These are phyloP conservation scores for Timema podura DNA, from an alignment of 2,888 invertebrate genomes.

Conservation along the genomic window DNA sequence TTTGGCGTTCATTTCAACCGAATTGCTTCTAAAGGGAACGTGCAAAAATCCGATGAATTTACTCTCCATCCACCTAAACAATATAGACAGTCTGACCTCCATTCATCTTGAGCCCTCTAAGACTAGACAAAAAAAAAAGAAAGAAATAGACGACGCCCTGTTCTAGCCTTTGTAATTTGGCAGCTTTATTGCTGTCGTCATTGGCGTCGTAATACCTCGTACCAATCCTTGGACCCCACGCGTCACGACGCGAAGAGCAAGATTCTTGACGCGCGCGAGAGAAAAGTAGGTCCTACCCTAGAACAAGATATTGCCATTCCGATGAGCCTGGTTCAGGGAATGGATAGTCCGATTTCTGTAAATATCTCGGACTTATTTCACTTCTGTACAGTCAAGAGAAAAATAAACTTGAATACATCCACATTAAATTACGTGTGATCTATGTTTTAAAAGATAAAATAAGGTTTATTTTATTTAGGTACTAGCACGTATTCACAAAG, in stretches of 20 bases:
- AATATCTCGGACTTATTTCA: no score
- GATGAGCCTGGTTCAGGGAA: background rate
- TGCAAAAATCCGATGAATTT: conserved; percentile 3
- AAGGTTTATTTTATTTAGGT: no score
- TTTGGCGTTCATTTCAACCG: background rate
- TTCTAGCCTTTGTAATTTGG: conserved; percentile 1
- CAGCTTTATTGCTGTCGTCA: conserved; percentile 16
- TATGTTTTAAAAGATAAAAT: no score
- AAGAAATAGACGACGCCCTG: no score
- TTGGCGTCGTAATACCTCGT: background rate
- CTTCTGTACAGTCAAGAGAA: no score
- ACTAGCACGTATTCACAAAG: no score
- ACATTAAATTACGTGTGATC: no score
- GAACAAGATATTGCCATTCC: conserved; percentile 17
- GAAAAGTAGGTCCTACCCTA: conserved; percentile 6
- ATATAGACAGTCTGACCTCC: conserved; percentile 16
- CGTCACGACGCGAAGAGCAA: background rate
- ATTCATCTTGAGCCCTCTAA: background rate
- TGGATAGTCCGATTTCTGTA: no score
- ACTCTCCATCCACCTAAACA: background rate
- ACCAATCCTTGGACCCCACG: background rate
- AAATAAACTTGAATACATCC: no score
- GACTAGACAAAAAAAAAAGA: no score
- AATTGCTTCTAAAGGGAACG: background rate
- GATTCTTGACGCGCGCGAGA: conserved; percentile 7